These are phyloP conservation scores for Leuctra nigra DNA, from an alignment of 2,888 invertebrate species.

Conservation along the genomic window DNA sequence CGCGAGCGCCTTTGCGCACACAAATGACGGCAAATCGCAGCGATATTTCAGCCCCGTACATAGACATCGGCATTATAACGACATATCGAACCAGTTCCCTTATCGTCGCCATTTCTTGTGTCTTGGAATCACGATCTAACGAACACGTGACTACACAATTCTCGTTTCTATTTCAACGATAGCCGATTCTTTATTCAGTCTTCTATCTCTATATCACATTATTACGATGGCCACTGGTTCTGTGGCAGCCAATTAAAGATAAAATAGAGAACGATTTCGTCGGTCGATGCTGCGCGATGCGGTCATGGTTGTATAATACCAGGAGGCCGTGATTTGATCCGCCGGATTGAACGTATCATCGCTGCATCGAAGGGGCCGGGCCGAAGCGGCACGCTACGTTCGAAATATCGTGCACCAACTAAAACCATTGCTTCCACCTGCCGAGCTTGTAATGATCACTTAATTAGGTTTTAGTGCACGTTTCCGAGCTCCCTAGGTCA, in stretches of 20 bases:
- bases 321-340: background rate
- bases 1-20: too few species aligned
- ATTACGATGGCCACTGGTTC: slow-evolving; percentile 5
- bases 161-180: background rate
- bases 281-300: background rate
- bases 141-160: background rate
- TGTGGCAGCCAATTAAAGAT: slow-evolving; percentile 9
- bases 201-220: background rate
- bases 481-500: background rate
- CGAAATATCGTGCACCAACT: background rate
- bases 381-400: background rate
- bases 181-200: slow-evolving; percentile 10
- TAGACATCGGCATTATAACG: slow-evolving; percentile 4
- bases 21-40: too few species aligned
- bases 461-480: slow-evolving; percentile 1
- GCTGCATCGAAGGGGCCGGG: background rate
- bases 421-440: background rate
- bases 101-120: background rate
- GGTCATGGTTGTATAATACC: background rate
- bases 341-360: background rate
- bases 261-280: background rate
- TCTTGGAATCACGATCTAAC: background rate
- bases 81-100: background rate
- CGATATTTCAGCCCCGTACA: slow-evolving; percentile 4
- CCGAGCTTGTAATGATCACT: background rate